Base-by-base conservation (phyloP, 2,888 invertebrate species). In the Lathronympha strigana region DNA sequence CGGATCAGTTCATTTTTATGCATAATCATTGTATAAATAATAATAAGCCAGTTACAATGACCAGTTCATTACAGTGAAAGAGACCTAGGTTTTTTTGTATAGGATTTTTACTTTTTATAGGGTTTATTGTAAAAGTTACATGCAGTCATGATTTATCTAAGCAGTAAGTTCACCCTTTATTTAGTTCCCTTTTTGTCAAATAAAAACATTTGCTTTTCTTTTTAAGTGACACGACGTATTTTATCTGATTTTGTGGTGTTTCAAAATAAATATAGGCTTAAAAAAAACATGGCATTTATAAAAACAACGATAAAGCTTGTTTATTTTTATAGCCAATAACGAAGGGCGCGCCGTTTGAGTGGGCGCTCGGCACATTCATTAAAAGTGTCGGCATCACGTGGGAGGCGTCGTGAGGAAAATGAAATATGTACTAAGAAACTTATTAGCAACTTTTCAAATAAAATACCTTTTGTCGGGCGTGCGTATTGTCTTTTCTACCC, bases 291-390 rank as follows among this genome's bases (percentile, higher is more conserved):
- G 1, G 4, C 36, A n/a, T 33, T 45, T 11, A 17, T 9, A 15
- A 36, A 23, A 36, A 2, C 21, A 36, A 36, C 33, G 33, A 23
- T 53, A 31, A 36, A 13, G 25, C 40, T 28, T 43, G 55, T 43
- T 57, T 57, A 31, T 57, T 55, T n/a, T 40, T 40, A 40, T 0
- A 45, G 17, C 19, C 57, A 9, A 57, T 57, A 31, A 21, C 8
- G 28, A 57, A 31, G 43, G n/a, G 57, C 43, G 31, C 19, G 19
- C 4, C n/a, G n/a, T n/a, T n/a, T n/a, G 31, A 31, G 43, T 31
- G 43, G 45, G 31, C 31, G 57, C 31, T 28, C 57, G 6, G 40
- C 19, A 28, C 25, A 45, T 55, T 55, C 43, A 57, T 57, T 57
- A 31, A 57, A 31, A 9, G 43, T 43, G 38, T 21, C 4, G 55